A percentile compares a stretch with the other conserved stretches of the same genome.
These are phyloP conservation scores for Cataglyphis cursor DNA, from an alignment of 2,888 invertebrate species.

Conservation along the genomic window DNA sequence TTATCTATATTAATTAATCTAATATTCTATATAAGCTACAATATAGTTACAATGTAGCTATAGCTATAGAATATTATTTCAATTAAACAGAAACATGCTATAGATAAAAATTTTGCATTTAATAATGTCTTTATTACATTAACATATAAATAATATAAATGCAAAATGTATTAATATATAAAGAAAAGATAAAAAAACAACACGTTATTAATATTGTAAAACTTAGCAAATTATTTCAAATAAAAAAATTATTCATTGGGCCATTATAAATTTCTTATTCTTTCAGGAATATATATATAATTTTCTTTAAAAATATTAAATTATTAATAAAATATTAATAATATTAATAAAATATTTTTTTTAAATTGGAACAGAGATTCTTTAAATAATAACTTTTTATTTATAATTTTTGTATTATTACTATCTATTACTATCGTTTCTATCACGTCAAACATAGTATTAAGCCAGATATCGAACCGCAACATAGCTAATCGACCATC, in stretches of 20 bases:
- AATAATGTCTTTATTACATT: background rate
- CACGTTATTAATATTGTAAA: no score
- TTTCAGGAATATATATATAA: background rate
- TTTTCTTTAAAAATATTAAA: background rate
- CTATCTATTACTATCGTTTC: background rate
- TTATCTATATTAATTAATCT: no score
- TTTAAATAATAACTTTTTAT: background rate
- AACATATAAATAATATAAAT: slow-evolving; percentile 7
- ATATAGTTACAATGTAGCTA: background rate
- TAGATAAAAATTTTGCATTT: background rate
- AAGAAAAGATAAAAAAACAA: background rate
- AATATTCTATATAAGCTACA: background rate
- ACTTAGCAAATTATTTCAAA: background rate
- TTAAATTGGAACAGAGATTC: background rate
- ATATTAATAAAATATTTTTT: background rate
- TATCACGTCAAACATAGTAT: slow-evolving; percentile 3
- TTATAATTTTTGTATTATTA: background rate
- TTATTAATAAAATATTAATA: background rate
- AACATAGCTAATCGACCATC: slow-evolving; percentile 62
- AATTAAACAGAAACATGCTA: background rate
- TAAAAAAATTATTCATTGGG: no score
- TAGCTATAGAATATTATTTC: background rate
- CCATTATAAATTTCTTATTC: background rate
- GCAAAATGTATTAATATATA: background rate
- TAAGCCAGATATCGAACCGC: slow-evolving; percentile 17